Evolutionary conservation across 2,113 vertebrate genomes (phyloP).

Genomic region (Melierax canorus): DNA sequence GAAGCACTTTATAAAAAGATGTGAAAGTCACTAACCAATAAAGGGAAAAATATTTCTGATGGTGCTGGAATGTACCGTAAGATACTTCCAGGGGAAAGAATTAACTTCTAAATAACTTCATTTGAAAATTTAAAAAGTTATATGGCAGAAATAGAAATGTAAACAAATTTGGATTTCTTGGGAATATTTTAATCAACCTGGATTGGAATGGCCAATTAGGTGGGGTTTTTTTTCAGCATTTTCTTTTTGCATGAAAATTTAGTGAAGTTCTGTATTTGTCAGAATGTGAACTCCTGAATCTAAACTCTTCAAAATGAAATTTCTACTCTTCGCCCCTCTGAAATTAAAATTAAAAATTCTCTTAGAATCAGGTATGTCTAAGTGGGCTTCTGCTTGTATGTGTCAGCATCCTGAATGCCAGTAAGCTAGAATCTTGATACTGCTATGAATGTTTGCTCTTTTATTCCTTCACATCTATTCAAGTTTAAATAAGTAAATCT

Average conservation of each 20-base stretch:
- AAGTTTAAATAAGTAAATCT: background rate
- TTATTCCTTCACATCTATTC: background rate
- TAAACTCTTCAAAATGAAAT: background rate
- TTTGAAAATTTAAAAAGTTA: background rate
- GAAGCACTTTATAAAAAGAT: background rate
- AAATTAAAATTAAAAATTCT: background rate
- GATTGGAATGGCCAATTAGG: background rate
- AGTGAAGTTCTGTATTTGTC: background rate
- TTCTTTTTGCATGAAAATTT: background rate
- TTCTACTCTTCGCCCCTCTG: background rate
- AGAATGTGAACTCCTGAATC: background rate
- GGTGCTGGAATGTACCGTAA: background rate
- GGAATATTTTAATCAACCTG: background rate
- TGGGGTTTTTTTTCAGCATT: rapidly evolving
- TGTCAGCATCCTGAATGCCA: background rate
- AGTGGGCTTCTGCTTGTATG: background rate
- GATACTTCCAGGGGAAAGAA: background rate
- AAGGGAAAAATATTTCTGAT: background rate
- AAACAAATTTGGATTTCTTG: background rate
- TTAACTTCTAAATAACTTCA: background rate
- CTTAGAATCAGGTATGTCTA: background rate
- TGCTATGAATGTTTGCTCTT: background rate
- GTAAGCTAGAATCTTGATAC: background rate
- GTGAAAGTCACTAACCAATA: background rate
- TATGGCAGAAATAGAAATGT: background rate